Base-by-base conservation (phyloP, 2,888 invertebrate genomes). In the Argyresthia albistria region DNA sequence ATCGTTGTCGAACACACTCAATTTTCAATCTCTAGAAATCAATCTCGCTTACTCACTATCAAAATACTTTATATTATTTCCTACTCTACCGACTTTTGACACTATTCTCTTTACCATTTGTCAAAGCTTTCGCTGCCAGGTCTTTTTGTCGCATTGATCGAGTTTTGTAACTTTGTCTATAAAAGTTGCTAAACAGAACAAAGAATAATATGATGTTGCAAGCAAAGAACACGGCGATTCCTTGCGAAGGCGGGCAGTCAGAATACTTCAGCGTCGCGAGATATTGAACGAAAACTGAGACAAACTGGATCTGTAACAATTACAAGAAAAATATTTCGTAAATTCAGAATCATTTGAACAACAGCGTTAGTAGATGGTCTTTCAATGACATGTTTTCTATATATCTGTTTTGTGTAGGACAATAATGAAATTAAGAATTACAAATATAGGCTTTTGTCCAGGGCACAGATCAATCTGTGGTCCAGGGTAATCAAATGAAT, bases 101-200 rank as follows among this genome's bases (percentile, higher is more conserved):
- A 25, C 6, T 25, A 25, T 36, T 12, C 8, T 12, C 12, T 4
- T 43, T 45, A 36, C 45, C 52, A 15, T 52, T 54, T n/a, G 15
- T n/a, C 9, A 47, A 51, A 11, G 45, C 25, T 11, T 52, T 47
- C 1, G 35, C 25, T 25, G 25, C 25, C 2, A 4, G 25, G 25
- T 6, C 25, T 25, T 4, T 25, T 25, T 2, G 6, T 25, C 25
- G 25, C 2, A 4, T 25, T 25, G 25, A 25, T 25, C 25, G 25
- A 25, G 25, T 25, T 25, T 25, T 66, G 55, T 86, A 86, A 52
- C 65, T 81, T 53, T 83, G 73, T n/a, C 71, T 64, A 58, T 93
- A 93, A 68, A 93, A 93, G 58, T 91, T 89, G 4, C 89, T 73
- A 65, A 93, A 93, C 15, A 93, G 82, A 50, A 91, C 80, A 0